Base-by-base conservation (phyloP, 2,113 vertebrate genomes). In the Labeo catla region DNA sequence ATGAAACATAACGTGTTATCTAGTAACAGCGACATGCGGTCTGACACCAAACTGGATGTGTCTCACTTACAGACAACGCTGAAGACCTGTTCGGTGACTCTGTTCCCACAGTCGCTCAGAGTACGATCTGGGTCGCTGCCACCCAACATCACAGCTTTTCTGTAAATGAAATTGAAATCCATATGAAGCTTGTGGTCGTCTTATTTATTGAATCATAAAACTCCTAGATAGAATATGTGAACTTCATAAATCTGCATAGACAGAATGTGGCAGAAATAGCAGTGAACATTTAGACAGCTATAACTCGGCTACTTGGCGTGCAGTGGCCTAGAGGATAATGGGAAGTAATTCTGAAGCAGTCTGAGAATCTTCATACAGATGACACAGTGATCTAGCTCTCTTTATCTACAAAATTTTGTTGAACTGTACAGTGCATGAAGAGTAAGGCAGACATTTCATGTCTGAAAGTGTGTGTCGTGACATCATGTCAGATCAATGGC, bases 381-480 rank as follows among this genome's bases (percentile, higher is more conserved):
- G 91, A 87, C 81, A 83, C 82, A 54, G 61, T 90, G 80, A 84
- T 89, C 86, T 89, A 52, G 59, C 82, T 86, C 68, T 90, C 91
- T 90, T 86, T 87, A 82, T 88, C 88, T 89, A 93, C 90, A 89
- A 86, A 87, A 89, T 91, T 57, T 89, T 94, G 92, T 94, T 92
- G 87, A 95, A 90, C 87, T 95, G 93, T 95, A 94, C 93, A 95
- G 94, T 95, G 94, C 94, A 95, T 95, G 94, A 95, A 91, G 93
- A 90, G 89, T 87, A 88, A 89, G 92, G 91, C 93, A 93, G 93
- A 90, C 92, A 90, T 93, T 92, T 92, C 5, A 54, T 95, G 93
- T 95, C 94, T 94, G 89, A 90, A 93, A 92, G 88, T 93, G 91
- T 94, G 92, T 93, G 92, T 91, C 91, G 92, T 92, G 93, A 93